Evolutionary conservation across 30 jellyfish, hydroid and myxozoan species (phyloP).

Genomic region (Aurelia sp.): DNA sequence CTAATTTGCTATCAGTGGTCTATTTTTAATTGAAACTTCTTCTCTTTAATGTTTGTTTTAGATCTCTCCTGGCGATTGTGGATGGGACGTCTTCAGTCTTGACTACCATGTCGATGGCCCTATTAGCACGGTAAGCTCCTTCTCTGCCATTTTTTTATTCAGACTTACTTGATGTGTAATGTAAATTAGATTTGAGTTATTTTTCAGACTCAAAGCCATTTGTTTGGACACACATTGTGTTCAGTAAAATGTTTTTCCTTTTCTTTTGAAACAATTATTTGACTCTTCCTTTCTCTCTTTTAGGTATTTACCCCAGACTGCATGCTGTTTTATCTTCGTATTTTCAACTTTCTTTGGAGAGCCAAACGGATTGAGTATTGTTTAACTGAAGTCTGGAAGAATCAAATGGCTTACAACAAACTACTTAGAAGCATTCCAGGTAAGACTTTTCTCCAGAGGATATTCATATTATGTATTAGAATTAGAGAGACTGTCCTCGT

Average conservation of each 20-base stretch:
- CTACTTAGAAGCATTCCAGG: constrained; percentile 91
- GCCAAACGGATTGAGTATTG: constrained; percentile 98
- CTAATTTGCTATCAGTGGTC: not conserved
- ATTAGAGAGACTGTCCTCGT: too few species aligned
- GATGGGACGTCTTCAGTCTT: constrained; percentile 99
- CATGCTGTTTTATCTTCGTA: constrained; percentile 90
- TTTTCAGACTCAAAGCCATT: too few species aligned
- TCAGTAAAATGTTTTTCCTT: too few species aligned
- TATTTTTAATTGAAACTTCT: not conserved
- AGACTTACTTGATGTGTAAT: too few species aligned
- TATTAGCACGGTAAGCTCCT: constrained; percentile 83
- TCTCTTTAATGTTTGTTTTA: not conserved
- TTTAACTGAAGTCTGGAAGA: constrained; percentile 95
- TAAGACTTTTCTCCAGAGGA: not conserved
- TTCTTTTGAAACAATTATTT: not conserved
- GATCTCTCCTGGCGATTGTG: constrained; percentile 99
- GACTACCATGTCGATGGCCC: constrained; percentile 99
- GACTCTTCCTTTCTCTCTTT: not conserved
- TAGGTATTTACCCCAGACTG: constrained; percentile 97
- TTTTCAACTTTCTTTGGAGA: constrained; percentile 97
- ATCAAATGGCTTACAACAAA: constrained; percentile 80
- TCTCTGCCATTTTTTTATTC: too few species aligned
- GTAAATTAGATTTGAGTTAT: too few species aligned
- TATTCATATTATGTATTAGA: too few species aligned
- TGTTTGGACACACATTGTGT: too few species aligned